phyloP scores from a whole-genome alignment of 2,113 vertebrate species.

The Trematomus loennbergii region DNA sequence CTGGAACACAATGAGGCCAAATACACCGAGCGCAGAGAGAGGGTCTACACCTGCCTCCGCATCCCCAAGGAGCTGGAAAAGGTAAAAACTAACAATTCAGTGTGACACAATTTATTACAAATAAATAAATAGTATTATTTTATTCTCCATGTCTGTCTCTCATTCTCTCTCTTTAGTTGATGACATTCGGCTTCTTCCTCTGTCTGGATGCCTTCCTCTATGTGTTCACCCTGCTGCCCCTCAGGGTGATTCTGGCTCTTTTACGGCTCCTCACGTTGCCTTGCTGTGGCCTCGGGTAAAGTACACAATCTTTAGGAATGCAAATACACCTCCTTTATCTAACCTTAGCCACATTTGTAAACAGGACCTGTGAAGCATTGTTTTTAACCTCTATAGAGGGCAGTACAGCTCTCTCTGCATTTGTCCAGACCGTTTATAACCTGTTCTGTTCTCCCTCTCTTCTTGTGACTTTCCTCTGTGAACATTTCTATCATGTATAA shows the following conservation, averaged over 20 bases:
- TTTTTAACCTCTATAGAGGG: constrained; percentile 37
- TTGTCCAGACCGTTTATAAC: background rate
- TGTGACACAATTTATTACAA: background rate
- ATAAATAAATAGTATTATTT: background rate
- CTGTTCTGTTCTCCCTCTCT: background rate
- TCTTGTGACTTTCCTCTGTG: background rate
- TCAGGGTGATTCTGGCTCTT: constrained; percentile 94
- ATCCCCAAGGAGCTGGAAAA: constrained; percentile 98
- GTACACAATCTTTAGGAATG: background rate
- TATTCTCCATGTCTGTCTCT: constrained; percentile 7
- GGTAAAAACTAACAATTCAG: constrained; percentile 78
- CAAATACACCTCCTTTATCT: background rate
- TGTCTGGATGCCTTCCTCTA: constrained; percentile 99
- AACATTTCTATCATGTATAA: constrained; percentile 5
- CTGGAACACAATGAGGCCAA: constrained; percentile 99
- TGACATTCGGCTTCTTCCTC: constrained; percentile 97
- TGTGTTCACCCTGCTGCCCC: constrained; percentile 95
- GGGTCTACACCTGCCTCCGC: constrained; percentile 96
- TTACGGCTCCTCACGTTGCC: constrained; percentile 92
- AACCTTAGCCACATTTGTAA: background rate
- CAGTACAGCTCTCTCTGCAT: constrained; percentile 21
- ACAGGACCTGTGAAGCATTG: background rate
- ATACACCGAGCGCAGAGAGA: constrained; percentile 95
- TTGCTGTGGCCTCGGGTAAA: constrained; percentile 94
- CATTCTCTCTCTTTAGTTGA: constrained; percentile 86